Evolutionary conservation across 2,113 vertebrate genomes (phyloP).

Genomic region (Haemorhous mexicanus): DNA sequence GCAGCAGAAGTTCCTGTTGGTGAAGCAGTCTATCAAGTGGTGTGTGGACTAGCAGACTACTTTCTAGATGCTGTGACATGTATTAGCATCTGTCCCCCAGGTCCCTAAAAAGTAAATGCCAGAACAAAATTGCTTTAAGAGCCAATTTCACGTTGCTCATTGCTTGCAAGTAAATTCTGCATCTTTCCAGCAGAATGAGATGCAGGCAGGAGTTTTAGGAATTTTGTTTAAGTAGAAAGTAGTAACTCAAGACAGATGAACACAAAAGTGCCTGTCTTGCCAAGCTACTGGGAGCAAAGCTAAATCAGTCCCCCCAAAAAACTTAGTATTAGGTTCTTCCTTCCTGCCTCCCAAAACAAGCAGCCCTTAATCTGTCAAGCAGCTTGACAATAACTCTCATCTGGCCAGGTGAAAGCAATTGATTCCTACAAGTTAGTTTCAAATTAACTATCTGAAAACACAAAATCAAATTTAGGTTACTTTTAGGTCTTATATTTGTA

Average conservation of each 20-base stretch:
- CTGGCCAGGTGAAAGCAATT: background rate
- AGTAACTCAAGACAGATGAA: background rate
- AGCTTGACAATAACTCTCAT: background rate
- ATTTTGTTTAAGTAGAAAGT: background rate
- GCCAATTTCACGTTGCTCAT: background rate
- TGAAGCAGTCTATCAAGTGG: background rate
- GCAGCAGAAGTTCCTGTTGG: background rate
- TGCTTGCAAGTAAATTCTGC: background rate
- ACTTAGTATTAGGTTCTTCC: fast-evolving
- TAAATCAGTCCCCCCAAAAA: background rate
- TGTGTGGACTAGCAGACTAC: background rate
- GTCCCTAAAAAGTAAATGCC: background rate
- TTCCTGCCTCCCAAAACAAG: background rate
- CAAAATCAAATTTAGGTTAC: background rate
- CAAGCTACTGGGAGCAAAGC: background rate
- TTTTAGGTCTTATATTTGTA: background rate
- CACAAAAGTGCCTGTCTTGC: background rate
- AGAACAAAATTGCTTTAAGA: background rate
- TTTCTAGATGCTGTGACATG: background rate
- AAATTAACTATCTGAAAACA: background rate
- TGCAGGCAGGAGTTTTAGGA: background rate
- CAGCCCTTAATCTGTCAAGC: background rate
- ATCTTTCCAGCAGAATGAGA: background rate
- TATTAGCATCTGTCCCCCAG: background rate
- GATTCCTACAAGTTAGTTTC: background rate